Conservation (phyloP, 2,797 vertebrate genomes). For the Buphagus erythrorhynchus region DNA sequence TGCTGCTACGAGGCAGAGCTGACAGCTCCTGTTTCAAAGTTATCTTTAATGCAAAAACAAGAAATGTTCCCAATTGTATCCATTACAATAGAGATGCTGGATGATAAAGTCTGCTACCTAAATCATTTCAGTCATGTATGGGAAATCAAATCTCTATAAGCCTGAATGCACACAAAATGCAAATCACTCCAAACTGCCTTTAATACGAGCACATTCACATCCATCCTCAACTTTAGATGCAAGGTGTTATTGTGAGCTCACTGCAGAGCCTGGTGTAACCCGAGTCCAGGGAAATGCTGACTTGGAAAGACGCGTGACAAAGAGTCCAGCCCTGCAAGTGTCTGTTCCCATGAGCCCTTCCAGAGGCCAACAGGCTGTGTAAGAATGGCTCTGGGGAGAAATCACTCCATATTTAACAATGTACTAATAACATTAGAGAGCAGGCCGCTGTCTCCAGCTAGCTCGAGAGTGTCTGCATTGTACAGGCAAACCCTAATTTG, state of each 20-base stretch:
- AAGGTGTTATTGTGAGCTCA: constrained; percentile 47
- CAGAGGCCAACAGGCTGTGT: background rate
- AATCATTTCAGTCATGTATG: constrained; percentile 15
- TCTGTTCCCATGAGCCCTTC: background rate
- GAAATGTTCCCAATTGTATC: constrained; percentile 43
- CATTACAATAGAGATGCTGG: constrained; percentile 31
- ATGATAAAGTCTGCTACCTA: constrained; percentile 12
- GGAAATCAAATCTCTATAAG: constrained; percentile 57
- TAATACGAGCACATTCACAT: background rate
- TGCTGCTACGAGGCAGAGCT: constrained; percentile 13
- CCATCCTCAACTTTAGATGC: background rate
- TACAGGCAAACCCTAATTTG: background rate
- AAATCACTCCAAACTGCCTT: constrained; percentile 3
- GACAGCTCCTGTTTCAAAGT: constrained; percentile 63
- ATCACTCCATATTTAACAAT: background rate
- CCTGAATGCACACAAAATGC: constrained; percentile 38
- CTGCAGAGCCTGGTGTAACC: constrained; percentile 15
- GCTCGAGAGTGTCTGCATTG: background rate
- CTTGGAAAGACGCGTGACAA: constrained; percentile 15
- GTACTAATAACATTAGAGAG: background rate
- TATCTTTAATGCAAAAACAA: constrained; percentile 50
- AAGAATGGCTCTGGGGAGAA: background rate
- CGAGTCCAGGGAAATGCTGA: background rate
- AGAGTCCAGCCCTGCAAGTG: background rate
- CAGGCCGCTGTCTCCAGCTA: fast-evolving